Percentiles rank a stretch among this genome's conserved stretches.
phyloP scores from a whole-genome alignment of 2,113 vertebrate genomes.

The Hylia prasina region DNA sequence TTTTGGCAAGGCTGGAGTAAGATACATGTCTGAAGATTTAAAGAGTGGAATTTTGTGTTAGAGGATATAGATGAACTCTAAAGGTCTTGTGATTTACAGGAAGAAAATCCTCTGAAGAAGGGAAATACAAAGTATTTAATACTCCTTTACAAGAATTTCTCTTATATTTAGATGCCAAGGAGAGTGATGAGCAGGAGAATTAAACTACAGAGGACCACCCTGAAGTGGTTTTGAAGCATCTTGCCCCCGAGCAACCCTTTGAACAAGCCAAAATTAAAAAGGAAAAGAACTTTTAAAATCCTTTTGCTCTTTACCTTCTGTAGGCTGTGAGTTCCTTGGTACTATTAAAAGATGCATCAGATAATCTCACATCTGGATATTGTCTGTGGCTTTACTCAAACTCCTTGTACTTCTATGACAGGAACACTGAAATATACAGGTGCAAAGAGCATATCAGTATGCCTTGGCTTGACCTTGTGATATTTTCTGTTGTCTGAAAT shows the following conservation, averaged over 20 bases:
- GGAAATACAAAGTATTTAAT: neutral
- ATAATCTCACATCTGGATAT: neutral
- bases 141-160: neutral
- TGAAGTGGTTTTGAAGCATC: neutral
- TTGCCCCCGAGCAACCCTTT: neutral
- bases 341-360: neutral
- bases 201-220: neutral
- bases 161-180: neutral
- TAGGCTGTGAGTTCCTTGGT: neutral
- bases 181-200: neutral
- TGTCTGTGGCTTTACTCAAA: neutral
- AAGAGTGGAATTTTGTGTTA: neutral
- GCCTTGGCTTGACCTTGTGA: neutral
- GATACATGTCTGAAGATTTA: neutral
- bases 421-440: neutral
- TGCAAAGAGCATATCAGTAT: neutral
- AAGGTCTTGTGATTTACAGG: neutral
- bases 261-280: neutral
- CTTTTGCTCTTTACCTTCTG: neutral
- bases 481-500: neutral
- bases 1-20: neutral
- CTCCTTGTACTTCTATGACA: neutral
- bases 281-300: neutral
- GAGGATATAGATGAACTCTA: neutral
- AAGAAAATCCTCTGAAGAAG: neutral